Percentiles rank a stretch among this genome's conserved stretches.
Evolutionary conservation across 2,113 vertebrate species (phyloP).

Genomic region (Herpetotheres cachinnans): DNA sequence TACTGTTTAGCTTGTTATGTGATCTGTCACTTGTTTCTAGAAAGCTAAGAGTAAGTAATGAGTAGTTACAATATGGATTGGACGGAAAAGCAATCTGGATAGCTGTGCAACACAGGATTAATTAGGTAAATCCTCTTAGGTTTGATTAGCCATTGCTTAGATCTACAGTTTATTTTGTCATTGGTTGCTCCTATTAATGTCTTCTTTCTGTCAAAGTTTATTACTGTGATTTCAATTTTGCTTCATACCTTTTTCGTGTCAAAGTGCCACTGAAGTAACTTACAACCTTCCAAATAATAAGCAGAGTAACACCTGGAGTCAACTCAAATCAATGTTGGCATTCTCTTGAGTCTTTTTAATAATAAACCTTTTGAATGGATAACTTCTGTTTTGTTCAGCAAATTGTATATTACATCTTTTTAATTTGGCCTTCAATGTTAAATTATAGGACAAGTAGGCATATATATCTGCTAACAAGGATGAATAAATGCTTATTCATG

Average conservation of each 20-base stretch:
- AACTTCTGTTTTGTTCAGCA: not conserved
- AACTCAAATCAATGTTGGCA: not conserved
- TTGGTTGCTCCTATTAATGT: slow-evolving; percentile 28
- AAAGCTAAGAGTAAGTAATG: slow-evolving; percentile 58
- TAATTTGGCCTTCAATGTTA: not conserved
- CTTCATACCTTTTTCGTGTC: not conserved
- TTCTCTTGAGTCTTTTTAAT: not conserved
- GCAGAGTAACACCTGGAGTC: not conserved
- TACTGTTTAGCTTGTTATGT: slow-evolving; percentile 3
- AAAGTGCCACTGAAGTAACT: not conserved
- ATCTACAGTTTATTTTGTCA: slow-evolving; percentile 30
- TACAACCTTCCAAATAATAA: not conserved
- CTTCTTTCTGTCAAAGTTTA: slow-evolving; percentile 3
- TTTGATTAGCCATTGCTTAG: slow-evolving; percentile 63
- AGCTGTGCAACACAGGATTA: slow-evolving; percentile 59
- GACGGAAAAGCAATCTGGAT: slow-evolving; percentile 47
- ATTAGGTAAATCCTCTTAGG: slow-evolving; percentile 71
- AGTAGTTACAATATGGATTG: slow-evolving; percentile 34
- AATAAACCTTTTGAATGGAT: not conserved
- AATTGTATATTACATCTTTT: not conserved
- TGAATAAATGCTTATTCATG: slow-evolving; percentile 10
- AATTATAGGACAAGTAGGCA: not conserved
- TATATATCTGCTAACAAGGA: not conserved
- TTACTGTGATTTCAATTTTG: slow-evolving; percentile 19
- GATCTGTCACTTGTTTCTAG: slow-evolving; percentile 36